Conservation (phyloP, 2,888 invertebrate species). For the Dioctria rufipes region DNA sequence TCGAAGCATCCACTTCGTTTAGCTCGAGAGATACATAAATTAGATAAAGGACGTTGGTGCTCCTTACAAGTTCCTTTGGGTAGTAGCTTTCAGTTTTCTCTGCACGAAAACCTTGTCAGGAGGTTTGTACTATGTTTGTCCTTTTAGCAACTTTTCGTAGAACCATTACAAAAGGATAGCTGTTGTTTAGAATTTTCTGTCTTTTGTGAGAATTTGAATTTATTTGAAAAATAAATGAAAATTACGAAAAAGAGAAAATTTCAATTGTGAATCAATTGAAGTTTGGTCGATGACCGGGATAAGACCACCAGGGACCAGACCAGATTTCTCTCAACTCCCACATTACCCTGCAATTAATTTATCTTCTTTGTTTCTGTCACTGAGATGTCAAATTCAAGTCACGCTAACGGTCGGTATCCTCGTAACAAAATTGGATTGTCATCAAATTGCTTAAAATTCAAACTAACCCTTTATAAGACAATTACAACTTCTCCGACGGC, state of each 20-base stretch:
- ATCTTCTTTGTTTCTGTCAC: slow-evolving; percentile 25
- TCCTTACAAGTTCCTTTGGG: slow-evolving; percentile 23
- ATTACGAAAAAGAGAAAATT: slow-evolving; percentile 12
- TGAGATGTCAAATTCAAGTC: not conserved
- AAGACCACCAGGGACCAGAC: not conserved
- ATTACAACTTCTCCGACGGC: slow-evolving; percentile 15
- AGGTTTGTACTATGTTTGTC: not conserved
- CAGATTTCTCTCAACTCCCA: no score
- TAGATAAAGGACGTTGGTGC: slow-evolving; percentile 47
- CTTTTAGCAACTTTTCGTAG: slow-evolving; percentile 21
- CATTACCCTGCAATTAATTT: slow-evolving; percentile 2
- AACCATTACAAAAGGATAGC: slow-evolving; percentile 33
- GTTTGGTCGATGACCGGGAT: not conserved
- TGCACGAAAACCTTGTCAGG: slow-evolving; percentile 4
- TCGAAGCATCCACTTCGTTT: slow-evolving; percentile 52
- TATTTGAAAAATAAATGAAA: slow-evolving; percentile 6
- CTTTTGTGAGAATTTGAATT: slow-evolving; percentile 48
- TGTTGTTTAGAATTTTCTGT: slow-evolving; percentile 34
- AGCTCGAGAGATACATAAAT: slow-evolving; percentile 47
- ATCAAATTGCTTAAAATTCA: slow-evolving; percentile 29
- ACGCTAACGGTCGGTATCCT: not conserved
- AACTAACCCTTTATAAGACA: slow-evolving; percentile 36
- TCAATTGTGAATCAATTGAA: slow-evolving; percentile 11
- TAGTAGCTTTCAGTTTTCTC: slow-evolving; percentile 1
- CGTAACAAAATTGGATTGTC: slow-evolving; percentile 38